Base-by-base conservation (phyloP, 2,113 vertebrate genomes). In the Pipa parva region DNA sequence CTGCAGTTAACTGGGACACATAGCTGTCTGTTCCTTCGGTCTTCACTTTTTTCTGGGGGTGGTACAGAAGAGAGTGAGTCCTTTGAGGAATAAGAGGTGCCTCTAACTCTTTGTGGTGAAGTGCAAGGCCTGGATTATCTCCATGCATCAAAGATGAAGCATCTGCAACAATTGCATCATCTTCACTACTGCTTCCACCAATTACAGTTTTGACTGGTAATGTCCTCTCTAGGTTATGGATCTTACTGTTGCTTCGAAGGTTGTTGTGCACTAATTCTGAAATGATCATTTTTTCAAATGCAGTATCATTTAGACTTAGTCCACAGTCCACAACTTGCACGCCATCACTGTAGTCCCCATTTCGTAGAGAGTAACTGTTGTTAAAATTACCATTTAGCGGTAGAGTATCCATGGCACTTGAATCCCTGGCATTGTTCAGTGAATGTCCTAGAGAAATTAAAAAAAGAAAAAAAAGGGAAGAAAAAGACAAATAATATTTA, bases 341-440 rank as follows among this genome's bases (percentile, higher is more conserved):
- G 4, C 92, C 87, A 80, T 96, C 89, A 11, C 84, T 88, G 79
- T 96, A 98, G 85, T 95, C 93, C 79, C 93, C 95, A 0, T 97
- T 98, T 79, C 92, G 92, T 81, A 99, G 84, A 25, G 97, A 98
- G 86, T 99, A 99, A 91, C 95, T 99, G 84, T 99, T 99, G 85
- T 98, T 98, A 87, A 99, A 99, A 85, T 98, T 98, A 93, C 95
- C 97, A 94, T 98, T 99, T 95, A 99, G 95, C 92, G 95, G 95
- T 93, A 99, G 95, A 89, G 97, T 98, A 93, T 98, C 97, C 95
- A 98, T 98, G 92, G 97, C 93, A 95, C 93, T 98, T 92, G 93
- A 92, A 88, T 98, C 95, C 94, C 94, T 97, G 91, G 88, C 92
- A 87, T 88, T 97, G 94, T 91, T 99, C 94, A 98, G 91, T 91